A percentile compares a stretch with the other conserved stretches of the same genome.
Conservation (phyloP, 2,797 vertebrate genomes). For the Carduelis carduelis region DNA sequence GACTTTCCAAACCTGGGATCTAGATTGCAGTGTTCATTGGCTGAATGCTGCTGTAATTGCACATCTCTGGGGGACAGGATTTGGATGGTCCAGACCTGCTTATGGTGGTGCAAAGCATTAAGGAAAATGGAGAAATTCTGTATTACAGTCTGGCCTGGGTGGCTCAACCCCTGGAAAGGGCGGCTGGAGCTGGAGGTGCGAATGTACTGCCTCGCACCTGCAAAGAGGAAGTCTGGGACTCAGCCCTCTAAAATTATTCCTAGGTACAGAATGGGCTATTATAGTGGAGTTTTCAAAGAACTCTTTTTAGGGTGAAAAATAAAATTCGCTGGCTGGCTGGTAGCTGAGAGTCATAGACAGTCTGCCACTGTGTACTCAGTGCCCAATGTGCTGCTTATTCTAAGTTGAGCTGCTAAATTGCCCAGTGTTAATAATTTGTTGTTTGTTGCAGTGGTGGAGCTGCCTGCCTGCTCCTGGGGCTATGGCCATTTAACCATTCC, state of each 20-base stretch:
- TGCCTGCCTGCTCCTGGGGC: background rate
- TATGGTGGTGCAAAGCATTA: background rate
- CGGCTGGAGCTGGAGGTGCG: background rate
- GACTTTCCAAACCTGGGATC: background rate
- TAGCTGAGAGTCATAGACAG: conserved; percentile 62
- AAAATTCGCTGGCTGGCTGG: conserved; percentile 56
- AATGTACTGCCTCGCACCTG: conserved; percentile 27
- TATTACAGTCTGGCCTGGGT: background rate
- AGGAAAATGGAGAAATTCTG: background rate
- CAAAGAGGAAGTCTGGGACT: conserved; percentile 29
- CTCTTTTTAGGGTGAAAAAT: conserved; percentile 59
- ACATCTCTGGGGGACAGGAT: background rate
- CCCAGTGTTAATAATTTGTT: conserved; percentile 63
- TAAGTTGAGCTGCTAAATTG: conserved; percentile 61
- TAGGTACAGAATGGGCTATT: conserved; percentile 45
- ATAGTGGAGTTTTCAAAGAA: conserved; percentile 60
- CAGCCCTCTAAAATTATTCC: conserved; percentile 49
- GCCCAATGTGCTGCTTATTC: conserved; percentile 64
- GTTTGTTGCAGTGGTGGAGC: conserved; percentile 1
- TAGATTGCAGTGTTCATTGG: background rate
- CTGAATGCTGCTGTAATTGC: background rate
- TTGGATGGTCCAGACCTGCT: background rate
- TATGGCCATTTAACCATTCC: conserved; percentile 4
- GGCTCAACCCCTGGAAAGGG: conserved; percentile 3
- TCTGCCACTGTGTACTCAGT: conserved; percentile 66